A percentile compares a stretch with the other conserved stretches of the same genome.
Conservation (phyloP, 2,797 vertebrate species). For the Fringilla coelebs region DNA sequence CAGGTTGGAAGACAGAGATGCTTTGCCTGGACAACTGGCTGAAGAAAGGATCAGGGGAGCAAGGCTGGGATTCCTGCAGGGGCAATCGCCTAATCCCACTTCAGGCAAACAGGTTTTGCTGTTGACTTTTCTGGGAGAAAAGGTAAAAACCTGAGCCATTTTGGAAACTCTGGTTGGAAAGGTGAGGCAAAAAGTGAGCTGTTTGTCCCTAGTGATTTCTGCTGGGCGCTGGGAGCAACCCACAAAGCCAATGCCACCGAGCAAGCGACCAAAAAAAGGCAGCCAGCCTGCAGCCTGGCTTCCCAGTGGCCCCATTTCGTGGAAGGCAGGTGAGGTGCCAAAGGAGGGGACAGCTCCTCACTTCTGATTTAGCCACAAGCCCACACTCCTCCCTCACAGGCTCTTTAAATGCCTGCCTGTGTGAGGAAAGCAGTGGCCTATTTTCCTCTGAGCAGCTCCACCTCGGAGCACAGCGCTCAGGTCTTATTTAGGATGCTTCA, state of each 20-base stretch:
- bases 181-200: not conserved
- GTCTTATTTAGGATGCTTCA: slow-evolving; percentile 56
- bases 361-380: slow-evolving; percentile 41
- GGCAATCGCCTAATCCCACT: not conserved
- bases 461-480: not conserved
- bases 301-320: not conserved
- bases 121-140: not conserved
- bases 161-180: not conserved
- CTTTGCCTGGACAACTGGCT: not conserved
- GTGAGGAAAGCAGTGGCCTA: slow-evolving; percentile 46
- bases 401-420: slow-evolving; percentile 39
- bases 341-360: not conserved
- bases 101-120: not conserved
- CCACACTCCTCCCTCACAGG: slow-evolving; percentile 47
- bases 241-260: not conserved
- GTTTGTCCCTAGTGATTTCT: not conserved
- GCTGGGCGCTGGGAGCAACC: not conserved
- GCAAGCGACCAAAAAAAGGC: not conserved
- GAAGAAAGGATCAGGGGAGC: not conserved
- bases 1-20: not conserved
- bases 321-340: slow-evolving; percentile 18
- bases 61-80: not conserved
- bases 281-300: not conserved
- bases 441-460: slow-evolving; percentile 33
- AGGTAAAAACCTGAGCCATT: not conserved